Evolutionary conservation across 1,140 invertebrate species (phyloP).

Genomic region (Condylostylus longicornis): DNA sequence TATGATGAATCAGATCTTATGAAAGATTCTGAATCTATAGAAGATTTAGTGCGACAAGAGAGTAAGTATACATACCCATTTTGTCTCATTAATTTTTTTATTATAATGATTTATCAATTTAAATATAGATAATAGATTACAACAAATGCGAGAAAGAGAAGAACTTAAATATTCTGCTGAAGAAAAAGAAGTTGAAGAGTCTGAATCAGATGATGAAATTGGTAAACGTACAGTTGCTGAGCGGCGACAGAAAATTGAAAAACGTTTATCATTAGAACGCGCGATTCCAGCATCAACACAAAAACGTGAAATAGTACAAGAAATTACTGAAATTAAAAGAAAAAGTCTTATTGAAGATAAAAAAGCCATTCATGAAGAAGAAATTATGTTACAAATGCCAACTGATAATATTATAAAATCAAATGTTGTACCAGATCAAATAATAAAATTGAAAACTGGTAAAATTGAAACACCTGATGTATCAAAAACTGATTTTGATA

Average conservation of each 20-base stretch:
- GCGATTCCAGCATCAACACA: constrained; percentile 49
- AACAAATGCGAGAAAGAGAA: constrained; percentile 40
- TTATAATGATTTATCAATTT: not conserved
- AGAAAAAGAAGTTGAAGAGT: constrained; percentile 47
- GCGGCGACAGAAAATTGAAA: constrained; percentile 51
- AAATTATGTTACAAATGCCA: constrained; percentile 31
- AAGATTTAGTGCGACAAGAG: constrained; percentile 36
- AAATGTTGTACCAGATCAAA: constrained; percentile 24
- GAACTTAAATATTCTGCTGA: constrained; percentile 58
- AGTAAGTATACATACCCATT: constrained; percentile 16
- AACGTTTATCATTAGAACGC: constrained; percentile 45
- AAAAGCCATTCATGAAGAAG: constrained; percentile 39
- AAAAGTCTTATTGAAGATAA: constrained; percentile 45
- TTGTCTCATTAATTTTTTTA: not conserved
- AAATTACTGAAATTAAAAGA: constrained; percentile 52
- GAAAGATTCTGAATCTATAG: constrained; percentile 52
- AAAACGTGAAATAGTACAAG: constrained; percentile 48
- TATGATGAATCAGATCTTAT: constrained; percentile 56
- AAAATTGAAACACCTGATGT: constrained; percentile 26
- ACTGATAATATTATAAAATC: constrained; percentile 31
- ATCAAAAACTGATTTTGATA: constrained; percentile 30
- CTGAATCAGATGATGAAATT: constrained; percentile 43
- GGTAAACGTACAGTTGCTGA: constrained; percentile 50
- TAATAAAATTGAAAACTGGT: constrained; percentile 31
- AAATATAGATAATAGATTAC: constrained; percentile 31